phyloP scores from a whole-genome alignment of 2,113 vertebrate genomes.

The Ploceus nigricollis region DNA sequence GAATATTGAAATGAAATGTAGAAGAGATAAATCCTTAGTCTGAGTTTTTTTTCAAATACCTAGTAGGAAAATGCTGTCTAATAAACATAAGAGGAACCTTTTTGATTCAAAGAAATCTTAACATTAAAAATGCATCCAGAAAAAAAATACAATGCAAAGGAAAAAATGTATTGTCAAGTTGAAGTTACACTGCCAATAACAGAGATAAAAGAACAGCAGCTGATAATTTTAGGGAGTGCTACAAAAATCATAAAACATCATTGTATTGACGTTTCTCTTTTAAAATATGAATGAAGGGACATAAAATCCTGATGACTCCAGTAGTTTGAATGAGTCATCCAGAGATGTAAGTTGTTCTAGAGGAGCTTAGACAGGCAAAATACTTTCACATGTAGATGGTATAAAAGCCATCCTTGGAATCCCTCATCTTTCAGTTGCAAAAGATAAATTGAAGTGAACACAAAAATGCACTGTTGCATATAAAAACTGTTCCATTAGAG shows the following conservation, averaged over 20 bases:
- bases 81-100: not conserved
- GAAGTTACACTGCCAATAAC: not conserved
- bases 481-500: not conserved
- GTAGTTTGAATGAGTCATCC: not conserved
- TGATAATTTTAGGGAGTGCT: not conserved
- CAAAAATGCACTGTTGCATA: not conserved
- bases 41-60: not conserved
- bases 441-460: not conserved
- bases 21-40: not conserved
- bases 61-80: not conserved
- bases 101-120: not conserved
- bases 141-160: not conserved
- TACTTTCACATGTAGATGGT: not conserved
- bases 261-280: not conserved
- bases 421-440: not conserved
- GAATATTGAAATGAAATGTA: not conserved
- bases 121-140: not conserved
- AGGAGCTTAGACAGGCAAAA: not conserved
- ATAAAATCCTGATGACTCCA: not conserved
- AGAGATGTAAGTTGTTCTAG: not conserved
- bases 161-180: not conserved
- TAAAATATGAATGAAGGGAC: not conserved
- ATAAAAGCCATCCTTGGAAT: not conserved
- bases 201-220: not conserved
- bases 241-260: not conserved